phyloP scores from a whole-genome alignment of 1,140 invertebrate genomes.

The Sesamia nonagrioides region DNA sequence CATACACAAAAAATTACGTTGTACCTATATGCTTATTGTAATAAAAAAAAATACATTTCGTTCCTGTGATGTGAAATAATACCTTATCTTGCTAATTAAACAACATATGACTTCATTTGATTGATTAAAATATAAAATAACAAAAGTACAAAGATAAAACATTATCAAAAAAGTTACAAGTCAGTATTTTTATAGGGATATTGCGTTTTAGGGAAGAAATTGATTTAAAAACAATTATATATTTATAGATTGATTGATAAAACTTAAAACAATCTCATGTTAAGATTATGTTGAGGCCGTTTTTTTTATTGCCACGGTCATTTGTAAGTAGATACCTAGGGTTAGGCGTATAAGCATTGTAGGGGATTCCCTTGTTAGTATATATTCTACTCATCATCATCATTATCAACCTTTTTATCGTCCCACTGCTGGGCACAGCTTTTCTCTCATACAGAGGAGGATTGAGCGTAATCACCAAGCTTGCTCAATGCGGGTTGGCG shows the following conservation, averaged over 20 bases:
- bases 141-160: slow-evolving; percentile 12
- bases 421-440: no score
- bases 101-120: slow-evolving; percentile 30
- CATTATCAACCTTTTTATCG: no score
- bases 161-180: not conserved
- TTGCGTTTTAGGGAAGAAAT: not conserved
- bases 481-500: no score
- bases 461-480: no score
- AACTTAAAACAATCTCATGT: not conserved
- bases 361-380: no score
- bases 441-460: no score
- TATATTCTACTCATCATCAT: no score
- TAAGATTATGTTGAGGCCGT: not conserved
- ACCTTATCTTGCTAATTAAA: slow-evolving; percentile 48
- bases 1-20: no score
- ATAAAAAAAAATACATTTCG: not conserved
- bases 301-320: not conserved
- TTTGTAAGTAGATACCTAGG: not conserved
- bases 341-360: no score
- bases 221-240: not conserved
- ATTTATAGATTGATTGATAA: not conserved
- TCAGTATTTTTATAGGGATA: not conserved
- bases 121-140: slow-evolving; percentile 8
- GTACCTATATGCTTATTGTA: not conserved
- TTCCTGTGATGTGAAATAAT: not conserved